phyloP scores from a whole-genome alignment of 2,797 vertebrate species.

The Lophotriccus pileatus region DNA sequence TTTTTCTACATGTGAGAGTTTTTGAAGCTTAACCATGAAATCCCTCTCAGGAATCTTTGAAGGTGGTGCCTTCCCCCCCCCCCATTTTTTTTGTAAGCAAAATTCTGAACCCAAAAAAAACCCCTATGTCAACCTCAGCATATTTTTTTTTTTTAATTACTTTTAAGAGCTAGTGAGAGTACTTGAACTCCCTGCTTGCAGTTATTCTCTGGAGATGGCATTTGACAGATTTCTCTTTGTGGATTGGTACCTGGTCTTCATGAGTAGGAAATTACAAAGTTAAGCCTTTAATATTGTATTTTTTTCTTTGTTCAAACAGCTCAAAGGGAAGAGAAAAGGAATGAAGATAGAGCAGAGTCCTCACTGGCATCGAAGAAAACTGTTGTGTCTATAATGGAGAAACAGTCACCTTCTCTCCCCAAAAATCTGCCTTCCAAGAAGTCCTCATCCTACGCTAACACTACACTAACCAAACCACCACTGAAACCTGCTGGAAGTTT shows the following conservation, averaged over 20 bases:
- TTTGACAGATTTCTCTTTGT: neutral
- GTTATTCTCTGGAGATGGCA: neutral
- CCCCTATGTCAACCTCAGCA: neutral
- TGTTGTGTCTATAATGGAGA: slow-evolving; percentile 16
- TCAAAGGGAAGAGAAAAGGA: slow-evolving; percentile 71
- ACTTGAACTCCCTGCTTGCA: neutral
- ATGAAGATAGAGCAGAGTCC: slow-evolving; percentile 53
- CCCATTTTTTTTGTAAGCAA: neutral
- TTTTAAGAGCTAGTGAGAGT: neutral
- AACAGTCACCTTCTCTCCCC: slow-evolving; percentile 48
- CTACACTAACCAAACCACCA: slow-evolving; percentile 68
- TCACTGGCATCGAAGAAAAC: slow-evolving; percentile 42
- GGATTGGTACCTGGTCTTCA: neutral
- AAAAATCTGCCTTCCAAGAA: slow-evolving; percentile 78
- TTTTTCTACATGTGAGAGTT: neutral
- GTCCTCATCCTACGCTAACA: slow-evolving; percentile 34
- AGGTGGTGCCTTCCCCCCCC: slow-evolving; percentile 1
- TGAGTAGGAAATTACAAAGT: neutral
- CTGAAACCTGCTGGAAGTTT: slow-evolving; percentile 63
- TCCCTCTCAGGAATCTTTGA: slow-evolving; percentile 34
- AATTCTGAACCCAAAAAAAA: neutral
- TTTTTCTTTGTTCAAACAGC: slow-evolving; percentile 72
- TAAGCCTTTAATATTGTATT: neutral
- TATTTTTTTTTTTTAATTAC: neutral
- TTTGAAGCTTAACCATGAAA: neutral